phyloP scores from a whole-genome alignment of 2,113 vertebrate genomes.

The Corythoichthys intestinalis region DNA sequence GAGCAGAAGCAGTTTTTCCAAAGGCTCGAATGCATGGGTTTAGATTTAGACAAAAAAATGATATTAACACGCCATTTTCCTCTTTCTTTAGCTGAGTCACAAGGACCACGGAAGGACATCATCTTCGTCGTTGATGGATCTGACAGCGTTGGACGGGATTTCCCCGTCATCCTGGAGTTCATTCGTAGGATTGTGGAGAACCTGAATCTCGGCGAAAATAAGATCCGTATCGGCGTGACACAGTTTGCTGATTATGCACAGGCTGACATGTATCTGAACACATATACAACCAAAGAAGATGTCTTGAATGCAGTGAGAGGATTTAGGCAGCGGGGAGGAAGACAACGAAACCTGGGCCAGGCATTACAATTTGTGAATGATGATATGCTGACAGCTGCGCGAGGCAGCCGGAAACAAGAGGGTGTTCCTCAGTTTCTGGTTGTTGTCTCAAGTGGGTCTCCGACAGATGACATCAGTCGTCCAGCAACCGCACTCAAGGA shows the following conservation, averaged over 20 bases:
- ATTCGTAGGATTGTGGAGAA: conserved; percentile 79
- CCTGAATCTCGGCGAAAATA: conserved; percentile 83
- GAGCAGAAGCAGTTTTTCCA: neutral
- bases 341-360: conserved; percentile 80
- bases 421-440: conserved; percentile 87
- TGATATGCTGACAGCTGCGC: conserved; percentile 72
- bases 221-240: conserved; percentile 78
- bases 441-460: conserved; percentile 80
- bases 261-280: conserved; percentile 82
- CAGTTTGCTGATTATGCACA: conserved; percentile 83
- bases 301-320: conserved; percentile 64
- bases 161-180: conserved; percentile 82
- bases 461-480: conserved; percentile 78
- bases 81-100: conserved; percentile 52
- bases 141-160: conserved; percentile 77
- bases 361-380: conserved; percentile 79
- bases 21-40: neutral
- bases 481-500: conserved; percentile 77
- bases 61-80: conserved; percentile 3
- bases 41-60: neutral
- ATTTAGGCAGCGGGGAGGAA: conserved; percentile 78
- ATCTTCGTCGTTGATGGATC: conserved; percentile 93
- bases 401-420: conserved; percentile 79
- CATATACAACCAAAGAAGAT: conserved; percentile 77
- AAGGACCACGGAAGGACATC: conserved; percentile 82